Evolutionary conservation across 2,797 vertebrate genomes (phyloP).

Genomic region (Nannoperca australis): DNA sequence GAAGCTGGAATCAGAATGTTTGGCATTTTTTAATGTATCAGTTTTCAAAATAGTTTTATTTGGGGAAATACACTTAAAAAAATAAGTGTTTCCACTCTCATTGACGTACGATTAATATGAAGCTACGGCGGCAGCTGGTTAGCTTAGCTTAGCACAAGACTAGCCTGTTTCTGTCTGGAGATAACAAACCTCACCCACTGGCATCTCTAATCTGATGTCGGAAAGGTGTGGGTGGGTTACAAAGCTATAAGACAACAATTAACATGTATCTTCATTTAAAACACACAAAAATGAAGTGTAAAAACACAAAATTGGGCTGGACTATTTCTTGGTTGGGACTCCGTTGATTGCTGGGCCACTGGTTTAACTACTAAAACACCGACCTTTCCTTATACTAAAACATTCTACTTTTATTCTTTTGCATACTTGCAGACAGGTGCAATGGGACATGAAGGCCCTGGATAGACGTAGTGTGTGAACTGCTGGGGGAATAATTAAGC

Average conservation of each 20-base stretch:
- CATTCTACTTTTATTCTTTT: conserved; percentile 1
- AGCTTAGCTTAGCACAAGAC: not conserved
- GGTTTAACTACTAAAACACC: not conserved
- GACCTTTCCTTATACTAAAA: conserved; percentile 23
- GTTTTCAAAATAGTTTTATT: no score
- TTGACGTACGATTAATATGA: no score
- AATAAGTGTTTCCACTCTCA: no score
- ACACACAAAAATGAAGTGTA: not conserved
- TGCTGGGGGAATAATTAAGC: conserved; percentile 62
- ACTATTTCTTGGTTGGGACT: not conserved
- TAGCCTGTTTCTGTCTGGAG: not conserved
- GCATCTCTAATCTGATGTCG: not conserved
- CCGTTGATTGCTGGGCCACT: not conserved
- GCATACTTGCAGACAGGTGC: conserved; percentile 61
- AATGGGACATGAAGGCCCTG: conserved; percentile 35
- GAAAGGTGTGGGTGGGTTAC: not conserved
- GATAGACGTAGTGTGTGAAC: conserved; percentile 38
- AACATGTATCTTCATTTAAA: not conserved
- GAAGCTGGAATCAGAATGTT: not conserved
- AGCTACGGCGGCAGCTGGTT: not conserved
- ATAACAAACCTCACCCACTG: not conserved
- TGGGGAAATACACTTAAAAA: no score
- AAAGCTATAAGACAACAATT: not conserved
- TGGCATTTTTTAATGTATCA: not conserved
- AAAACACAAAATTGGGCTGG: not conserved